A percentile compares a stretch with the other conserved stretches of the same genome.
Evolutionary conservation across 1,140 invertebrate genomes (phyloP).

Genomic region (Brachionus rotundiformis): DNA sequence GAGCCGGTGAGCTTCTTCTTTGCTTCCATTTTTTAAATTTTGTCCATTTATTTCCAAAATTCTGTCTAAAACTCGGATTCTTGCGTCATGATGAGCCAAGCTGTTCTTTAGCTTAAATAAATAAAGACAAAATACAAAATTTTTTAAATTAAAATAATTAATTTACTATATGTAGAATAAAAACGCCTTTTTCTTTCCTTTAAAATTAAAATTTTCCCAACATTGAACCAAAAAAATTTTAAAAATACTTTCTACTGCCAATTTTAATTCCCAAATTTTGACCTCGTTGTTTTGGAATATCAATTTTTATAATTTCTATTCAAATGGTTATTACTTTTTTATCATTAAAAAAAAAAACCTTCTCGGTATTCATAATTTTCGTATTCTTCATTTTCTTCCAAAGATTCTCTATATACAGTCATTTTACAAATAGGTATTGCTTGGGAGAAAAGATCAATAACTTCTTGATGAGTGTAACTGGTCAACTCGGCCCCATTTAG

Average conservation of each 20-base stretch:
- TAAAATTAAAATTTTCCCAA: neutral
- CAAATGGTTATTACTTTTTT: slow-evolving; percentile 47
- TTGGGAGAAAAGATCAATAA: slow-evolving; percentile 56
- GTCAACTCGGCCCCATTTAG: slow-evolving; percentile 63
- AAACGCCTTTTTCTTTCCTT: slow-evolving; percentile 65
- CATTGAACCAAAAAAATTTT: slow-evolving; percentile 35
- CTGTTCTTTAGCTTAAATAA: slow-evolving; percentile 65
- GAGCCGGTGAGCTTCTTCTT: slow-evolving; percentile 65
- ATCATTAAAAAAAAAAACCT: slow-evolving; percentile 54
- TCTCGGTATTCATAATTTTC: slow-evolving; percentile 57
- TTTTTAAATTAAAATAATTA: neutral
- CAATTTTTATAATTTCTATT: slow-evolving; percentile 64
- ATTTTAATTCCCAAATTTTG: slow-evolving; percentile 66
- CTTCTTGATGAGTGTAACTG: slow-evolving; percentile 60
- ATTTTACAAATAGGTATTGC: slow-evolving; percentile 59
- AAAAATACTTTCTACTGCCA: slow-evolving; percentile 63
- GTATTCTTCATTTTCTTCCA: slow-evolving; percentile 60
- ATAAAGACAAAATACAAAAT: no score
- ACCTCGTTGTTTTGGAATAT: slow-evolving; percentile 62
- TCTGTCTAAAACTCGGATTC: slow-evolving; percentile 60
- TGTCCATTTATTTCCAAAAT: slow-evolving; percentile 66
- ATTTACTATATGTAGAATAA: slow-evolving; percentile 64
- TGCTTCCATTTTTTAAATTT: slow-evolving; percentile 63
- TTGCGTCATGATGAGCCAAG: slow-evolving; percentile 59
- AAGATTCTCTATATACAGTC: slow-evolving; percentile 61